A percentile compares a stretch with the other conserved stretches of the same genome.
Conservation (phyloP, 2,888 invertebrate species). For the Ecliptopera silaceata region DNA sequence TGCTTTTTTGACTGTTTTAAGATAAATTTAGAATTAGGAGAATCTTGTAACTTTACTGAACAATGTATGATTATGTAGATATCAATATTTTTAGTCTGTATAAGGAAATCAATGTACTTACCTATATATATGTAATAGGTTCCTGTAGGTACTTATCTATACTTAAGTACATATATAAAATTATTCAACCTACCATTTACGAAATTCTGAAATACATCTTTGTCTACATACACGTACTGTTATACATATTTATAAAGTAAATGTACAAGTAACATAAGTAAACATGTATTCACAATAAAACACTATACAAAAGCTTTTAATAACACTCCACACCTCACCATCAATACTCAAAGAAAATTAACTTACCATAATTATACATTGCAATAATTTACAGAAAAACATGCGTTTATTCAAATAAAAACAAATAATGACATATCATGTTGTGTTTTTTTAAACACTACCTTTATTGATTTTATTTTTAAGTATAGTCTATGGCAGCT, state of each 20-base stretch:
- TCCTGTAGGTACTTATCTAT: too few species aligned
- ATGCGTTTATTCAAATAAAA: conserved; percentile 49
- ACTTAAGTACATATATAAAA: too few species aligned
- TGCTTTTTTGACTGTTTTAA: too few species aligned
- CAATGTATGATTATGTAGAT: too few species aligned
- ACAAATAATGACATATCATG: conserved; percentile 59
- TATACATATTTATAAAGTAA: neutral
- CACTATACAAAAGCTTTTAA: conserved; percentile 22
- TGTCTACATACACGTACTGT: too few species aligned
- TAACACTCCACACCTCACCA: conserved; percentile 34
- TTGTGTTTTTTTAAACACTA: conserved; percentile 54
- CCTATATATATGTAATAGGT: too few species aligned
- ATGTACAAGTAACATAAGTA: neutral
- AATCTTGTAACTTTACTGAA: too few species aligned
- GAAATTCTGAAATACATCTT: too few species aligned
- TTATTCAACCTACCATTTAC: too few species aligned
- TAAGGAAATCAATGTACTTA: too few species aligned
- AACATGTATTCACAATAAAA: conserved; percentile 1
- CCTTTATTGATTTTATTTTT: conserved; percentile 57
- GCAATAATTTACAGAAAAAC: conserved; percentile 51
- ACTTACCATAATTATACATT: conserved; percentile 48
- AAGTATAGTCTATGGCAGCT: conserved; percentile 39
- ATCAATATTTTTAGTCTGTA: too few species aligned
- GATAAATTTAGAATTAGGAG: too few species aligned
- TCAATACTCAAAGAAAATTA: conserved; percentile 40